Base-by-base conservation (phyloP, 2,113 vertebrate species). In the Plotosus lineatus region DNA sequence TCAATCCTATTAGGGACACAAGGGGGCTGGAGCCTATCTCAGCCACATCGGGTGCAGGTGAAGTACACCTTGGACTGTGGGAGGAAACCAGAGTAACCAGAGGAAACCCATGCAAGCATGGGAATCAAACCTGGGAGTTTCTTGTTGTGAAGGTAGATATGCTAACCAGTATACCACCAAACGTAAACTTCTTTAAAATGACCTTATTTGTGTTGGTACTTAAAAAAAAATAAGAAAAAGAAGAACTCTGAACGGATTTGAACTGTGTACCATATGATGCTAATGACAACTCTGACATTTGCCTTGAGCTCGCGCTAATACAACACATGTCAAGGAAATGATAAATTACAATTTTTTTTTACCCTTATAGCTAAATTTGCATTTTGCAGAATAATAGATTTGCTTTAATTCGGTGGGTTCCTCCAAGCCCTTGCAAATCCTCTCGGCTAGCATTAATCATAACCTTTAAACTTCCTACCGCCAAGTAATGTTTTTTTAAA, bases 391-490 rank as follows among this genome's bases (percentile, higher is more conserved):
- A n/a, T 50, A 46, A 77, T n/a, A 48, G 4, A 66, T 66, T 65
- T 38, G 26, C 40, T 44, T 63, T n/a, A 10, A 46, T 63, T 50
- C 23, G 1, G 2, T 2, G n/a, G 46, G 23, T 46, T 38, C 14
- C 53, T 28, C n/a, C 1, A 23, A 19, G 28, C 14, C 40, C 75
- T 10, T 10, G 17, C 15, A 7, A 76, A 48, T 31, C 23, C 26
- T 36, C 11, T n/a, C 38, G 8, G 60, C 17, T 42, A 40, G 56
- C 75, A 33, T 61, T 46, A 38, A 77, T 51, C 21, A 51, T 51
- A 61, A 77, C 73, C 82, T 76, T 42, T 50, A 55, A 71, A 53
- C n/a, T 46, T 48, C 50, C 60, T 71, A 12, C 68, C 15, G 26
- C 58, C 72, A 2, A 23, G 51, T 66, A 60, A 38, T 56, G 31